A percentile compares a stretch with the other conserved stretches of the same genome.
Evolutionary conservation across 2,797 vertebrate genomes (phyloP).

Genomic region (Galagoides demidoff): DNA sequence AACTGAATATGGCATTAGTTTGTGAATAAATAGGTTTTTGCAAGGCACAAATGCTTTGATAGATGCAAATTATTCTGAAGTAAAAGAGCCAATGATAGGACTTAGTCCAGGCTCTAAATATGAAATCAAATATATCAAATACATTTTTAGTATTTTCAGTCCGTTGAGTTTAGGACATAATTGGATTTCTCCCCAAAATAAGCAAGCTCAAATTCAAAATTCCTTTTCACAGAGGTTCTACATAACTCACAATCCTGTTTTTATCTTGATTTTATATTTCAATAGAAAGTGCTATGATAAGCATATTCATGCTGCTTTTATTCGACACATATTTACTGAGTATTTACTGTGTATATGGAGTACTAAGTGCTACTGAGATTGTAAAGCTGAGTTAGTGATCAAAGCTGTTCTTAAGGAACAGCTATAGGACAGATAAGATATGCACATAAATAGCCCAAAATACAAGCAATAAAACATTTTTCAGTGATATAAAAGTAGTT

Average conservation of each 20-base stretch:
- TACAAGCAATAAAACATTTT: background rate
- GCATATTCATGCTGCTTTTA: slow-evolving; percentile 7
- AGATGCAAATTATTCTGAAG: slow-evolving; percentile 71
- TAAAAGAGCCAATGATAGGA: slow-evolving; percentile 69
- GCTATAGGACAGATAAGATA: background rate
- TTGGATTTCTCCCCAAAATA: slow-evolving; percentile 78
- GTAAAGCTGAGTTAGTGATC: background rate
- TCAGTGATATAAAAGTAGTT: background rate
- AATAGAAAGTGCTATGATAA: slow-evolving; percentile 68
- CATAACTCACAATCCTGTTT: slow-evolving; percentile 72
- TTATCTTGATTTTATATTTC: slow-evolving; percentile 67
- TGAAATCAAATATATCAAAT: slow-evolving; percentile 79
- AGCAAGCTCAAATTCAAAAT: slow-evolving; percentile 82
- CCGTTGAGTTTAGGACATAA: slow-evolving; percentile 77
- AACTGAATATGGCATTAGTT: slow-evolving; percentile 62
- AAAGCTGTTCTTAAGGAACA: background rate
- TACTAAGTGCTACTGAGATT: background rate
- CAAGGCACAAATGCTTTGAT: slow-evolving; percentile 69
- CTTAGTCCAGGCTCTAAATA: slow-evolving; percentile 75
- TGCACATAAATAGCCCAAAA: background rate
- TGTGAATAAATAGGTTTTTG: slow-evolving; percentile 71
- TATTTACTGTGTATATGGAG: background rate
- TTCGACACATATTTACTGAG: background rate
- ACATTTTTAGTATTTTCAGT: slow-evolving; percentile 81
- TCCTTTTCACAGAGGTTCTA: slow-evolving; percentile 61